Percentiles rank a stretch among this genome's conserved stretches.
Evolutionary conservation across 1,140 invertebrate species (phyloP).

Genomic region (Conopomorpha cramerella): DNA sequence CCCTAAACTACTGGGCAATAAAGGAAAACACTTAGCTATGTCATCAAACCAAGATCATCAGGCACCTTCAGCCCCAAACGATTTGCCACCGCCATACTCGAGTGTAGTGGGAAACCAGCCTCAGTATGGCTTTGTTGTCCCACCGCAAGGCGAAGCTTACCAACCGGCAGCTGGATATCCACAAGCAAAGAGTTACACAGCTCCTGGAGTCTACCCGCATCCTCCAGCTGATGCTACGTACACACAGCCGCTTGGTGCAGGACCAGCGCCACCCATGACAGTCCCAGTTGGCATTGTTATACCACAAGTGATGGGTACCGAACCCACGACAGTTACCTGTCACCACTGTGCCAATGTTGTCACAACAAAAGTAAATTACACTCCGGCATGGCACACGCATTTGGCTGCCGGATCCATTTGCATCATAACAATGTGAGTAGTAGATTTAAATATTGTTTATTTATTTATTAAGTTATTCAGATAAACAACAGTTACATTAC

Average conservation of each 20-base stretch:
- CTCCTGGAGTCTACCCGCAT: slow-evolving; percentile 38
- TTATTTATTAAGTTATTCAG: background rate
- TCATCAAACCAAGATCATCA: no score
- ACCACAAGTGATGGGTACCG: slow-evolving; percentile 34
- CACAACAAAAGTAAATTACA: slow-evolving; percentile 42
- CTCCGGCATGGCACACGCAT: slow-evolving; percentile 49
- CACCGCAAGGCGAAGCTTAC: slow-evolving; percentile 14
- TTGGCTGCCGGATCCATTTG: slow-evolving; percentile 44
- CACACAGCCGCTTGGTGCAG: slow-evolving; percentile 20
- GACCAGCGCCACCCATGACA: slow-evolving; percentile 15
- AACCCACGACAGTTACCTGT: slow-evolving; percentile 41
- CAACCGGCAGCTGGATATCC: slow-evolving; percentile 10
- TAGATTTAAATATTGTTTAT: background rate
- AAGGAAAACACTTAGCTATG: no score
- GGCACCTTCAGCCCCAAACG: slow-evolving; percentile 18
- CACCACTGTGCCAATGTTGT: slow-evolving; percentile 47
- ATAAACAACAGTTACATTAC: no score
- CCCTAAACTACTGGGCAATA: no score
- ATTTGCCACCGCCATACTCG: slow-evolving; percentile 47
- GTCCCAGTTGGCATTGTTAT: slow-evolving; percentile 31
- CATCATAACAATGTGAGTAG: slow-evolving; percentile 44
- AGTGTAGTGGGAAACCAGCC: slow-evolving; percentile 41
- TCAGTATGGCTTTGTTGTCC: slow-evolving; percentile 34
- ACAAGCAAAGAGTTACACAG: slow-evolving; percentile 24
- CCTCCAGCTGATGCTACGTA: slow-evolving; percentile 19